A percentile compares a stretch with the other conserved stretches of the same genome.
Evolutionary conservation across 2,888 invertebrate species (phyloP).

Genomic region (Drosophila algonquin): DNA sequence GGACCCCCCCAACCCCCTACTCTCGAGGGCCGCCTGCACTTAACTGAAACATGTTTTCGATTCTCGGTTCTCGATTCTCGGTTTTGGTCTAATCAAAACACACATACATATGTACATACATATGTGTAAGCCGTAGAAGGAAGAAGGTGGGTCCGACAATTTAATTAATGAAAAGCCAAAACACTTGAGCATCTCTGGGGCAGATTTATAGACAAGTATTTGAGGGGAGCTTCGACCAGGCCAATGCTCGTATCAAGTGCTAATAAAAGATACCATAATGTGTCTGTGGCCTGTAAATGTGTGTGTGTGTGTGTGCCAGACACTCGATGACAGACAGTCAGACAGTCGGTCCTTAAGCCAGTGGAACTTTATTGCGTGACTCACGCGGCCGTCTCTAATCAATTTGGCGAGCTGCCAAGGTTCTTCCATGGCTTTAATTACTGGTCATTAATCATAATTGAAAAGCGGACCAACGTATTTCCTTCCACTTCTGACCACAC

Average conservation of each 20-base stretch:
- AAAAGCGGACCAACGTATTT: conserved; percentile 21
- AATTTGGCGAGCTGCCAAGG: conserved; percentile 36
- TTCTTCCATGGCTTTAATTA: conserved; percentile 53
- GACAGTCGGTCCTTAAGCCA: background rate
- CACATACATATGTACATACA: background rate
- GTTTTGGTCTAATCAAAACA: conserved; percentile 61
- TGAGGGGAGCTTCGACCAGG: background rate
- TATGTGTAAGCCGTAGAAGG: conserved; percentile 1
- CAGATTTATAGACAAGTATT: conserved; percentile 31
- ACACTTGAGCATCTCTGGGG: conserved; percentile 46
- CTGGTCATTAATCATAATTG: conserved; percentile 61
- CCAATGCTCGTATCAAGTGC: conserved; percentile 14
- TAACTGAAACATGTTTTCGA: conserved; percentile 64
- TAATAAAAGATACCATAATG: conserved; percentile 30
- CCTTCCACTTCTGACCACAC: conserved; percentile 24
- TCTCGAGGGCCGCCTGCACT: conserved; percentile 44
- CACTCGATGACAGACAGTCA: conserved; percentile 5
- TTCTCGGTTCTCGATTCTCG: conserved; percentile 48
- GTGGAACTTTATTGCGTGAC: conserved; percentile 9
- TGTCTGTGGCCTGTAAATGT: conserved; percentile 12
- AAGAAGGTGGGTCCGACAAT: conserved; percentile 43
- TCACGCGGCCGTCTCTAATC: conserved; percentile 43
- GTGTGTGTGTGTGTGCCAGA: conserved; percentile 17
- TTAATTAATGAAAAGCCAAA: conserved; percentile 68
- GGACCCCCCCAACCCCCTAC: background rate